Conservation (phyloP, 2,113 vertebrate species). For the Castor canadensis region DNA sequence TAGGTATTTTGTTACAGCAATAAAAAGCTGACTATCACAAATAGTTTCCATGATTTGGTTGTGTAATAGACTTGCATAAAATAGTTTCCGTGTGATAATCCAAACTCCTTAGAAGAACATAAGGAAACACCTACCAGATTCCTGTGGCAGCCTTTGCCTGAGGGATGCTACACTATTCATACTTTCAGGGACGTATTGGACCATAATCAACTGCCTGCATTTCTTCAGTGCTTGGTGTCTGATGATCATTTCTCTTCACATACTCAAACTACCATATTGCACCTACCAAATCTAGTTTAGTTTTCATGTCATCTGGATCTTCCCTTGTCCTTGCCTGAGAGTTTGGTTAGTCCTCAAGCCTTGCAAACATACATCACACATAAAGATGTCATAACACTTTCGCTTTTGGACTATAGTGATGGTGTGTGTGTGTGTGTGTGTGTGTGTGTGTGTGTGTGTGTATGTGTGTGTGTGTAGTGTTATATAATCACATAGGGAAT, state of each 20-base stretch:
- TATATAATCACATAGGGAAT: no score
- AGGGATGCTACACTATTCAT: fast-evolving
- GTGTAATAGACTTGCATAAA: not conserved
- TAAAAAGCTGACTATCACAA: no score
- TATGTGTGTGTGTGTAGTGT: no score
- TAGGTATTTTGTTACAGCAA: no score
- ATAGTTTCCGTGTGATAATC: not conserved
- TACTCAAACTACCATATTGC: no score
- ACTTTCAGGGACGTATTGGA: not conserved
- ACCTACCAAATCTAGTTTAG: not conserved
- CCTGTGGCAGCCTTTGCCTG: not conserved
- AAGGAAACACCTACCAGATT: not conserved
- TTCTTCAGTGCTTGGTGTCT: not conserved
- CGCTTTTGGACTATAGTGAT: not conserved
- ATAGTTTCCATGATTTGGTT: not conserved
- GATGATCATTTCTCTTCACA: no score
- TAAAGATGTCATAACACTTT: not conserved
- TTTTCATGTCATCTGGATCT: not conserved
- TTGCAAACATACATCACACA: not conserved
- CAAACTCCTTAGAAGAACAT: not conserved
- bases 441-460: no score
- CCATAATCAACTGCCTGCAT: not conserved
- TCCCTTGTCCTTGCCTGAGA: not conserved
- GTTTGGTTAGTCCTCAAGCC: not conserved
- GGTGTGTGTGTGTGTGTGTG: no score